Evolutionary conservation across 2,888 invertebrate species (phyloP).

Genomic region (Clanis bilineata): DNA sequence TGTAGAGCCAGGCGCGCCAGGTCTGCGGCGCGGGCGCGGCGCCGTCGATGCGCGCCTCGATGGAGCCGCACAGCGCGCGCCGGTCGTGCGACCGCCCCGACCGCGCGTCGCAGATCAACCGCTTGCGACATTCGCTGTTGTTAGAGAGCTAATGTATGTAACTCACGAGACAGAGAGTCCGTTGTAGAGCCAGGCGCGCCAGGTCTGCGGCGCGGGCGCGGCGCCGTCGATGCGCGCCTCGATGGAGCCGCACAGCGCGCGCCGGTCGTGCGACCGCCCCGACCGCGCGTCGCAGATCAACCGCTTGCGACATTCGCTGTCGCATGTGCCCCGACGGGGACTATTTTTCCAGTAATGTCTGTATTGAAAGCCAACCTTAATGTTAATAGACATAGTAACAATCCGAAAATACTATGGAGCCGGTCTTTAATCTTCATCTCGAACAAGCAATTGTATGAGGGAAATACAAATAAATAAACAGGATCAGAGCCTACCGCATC

Average conservation of each 20-base stretch:
- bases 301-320: slow-evolving; percentile 92
- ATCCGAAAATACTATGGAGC: too few species aligned
- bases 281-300: slow-evolving; percentile 93
- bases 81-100: slow-evolving; percentile 94
- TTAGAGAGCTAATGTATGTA: too few species aligned
- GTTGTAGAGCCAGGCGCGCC: slow-evolving; percentile 94
- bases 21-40: slow-evolving; percentile 85
- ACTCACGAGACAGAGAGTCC: slow-evolving; percentile 95
- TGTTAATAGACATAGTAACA: too few species aligned
- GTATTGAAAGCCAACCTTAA: too few species aligned
- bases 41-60: slow-evolving; percentile 92
- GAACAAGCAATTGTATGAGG: too few species aligned
- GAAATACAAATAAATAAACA: too few species aligned
- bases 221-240: slow-evolving; percentile 92
- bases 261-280: slow-evolving; percentile 93
- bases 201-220: slow-evolving; percentile 85
- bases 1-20: too few species aligned
- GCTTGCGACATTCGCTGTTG: slow-evolving; percentile 92
- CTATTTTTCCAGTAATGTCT: slow-evolving; percentile 96
- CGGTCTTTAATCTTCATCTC: too few species aligned
- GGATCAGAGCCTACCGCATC: too few species aligned
- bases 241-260: slow-evolving; percentile 90
- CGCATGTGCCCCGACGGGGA: slow-evolving; percentile 90
- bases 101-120: slow-evolving; percentile 92
- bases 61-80: slow-evolving; percentile 89